Conservation (phyloP, 2,797 vertebrate genomes). For the Synaphobranchus kaupii region DNA sequence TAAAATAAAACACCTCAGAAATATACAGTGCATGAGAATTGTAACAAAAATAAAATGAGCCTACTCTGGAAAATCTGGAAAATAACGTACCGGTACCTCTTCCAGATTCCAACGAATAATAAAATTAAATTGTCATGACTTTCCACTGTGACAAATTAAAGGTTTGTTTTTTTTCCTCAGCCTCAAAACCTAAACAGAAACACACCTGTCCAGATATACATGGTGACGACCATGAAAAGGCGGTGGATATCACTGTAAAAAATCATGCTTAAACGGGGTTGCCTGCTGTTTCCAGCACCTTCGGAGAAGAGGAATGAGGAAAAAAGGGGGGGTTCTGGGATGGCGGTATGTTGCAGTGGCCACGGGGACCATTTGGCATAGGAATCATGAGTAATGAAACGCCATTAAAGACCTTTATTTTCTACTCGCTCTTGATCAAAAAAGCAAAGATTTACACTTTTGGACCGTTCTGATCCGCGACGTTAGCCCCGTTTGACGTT, state of each 20-base stretch:
- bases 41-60: not conserved
- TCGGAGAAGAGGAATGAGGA: not conserved
- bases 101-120: not conserved
- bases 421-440: slow-evolving; percentile 20
- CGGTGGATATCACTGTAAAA: not conserved
- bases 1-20: too few species aligned
- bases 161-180: not conserved
- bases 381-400: slow-evolving; percentile 27
- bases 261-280: not conserved
- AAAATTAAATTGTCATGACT: not conserved
- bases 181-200: not conserved
- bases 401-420: slow-evolving; percentile 25
- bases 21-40: not conserved
- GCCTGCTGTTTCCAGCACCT: slow-evolving; percentile 16
- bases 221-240: not conserved
- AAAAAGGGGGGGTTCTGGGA: not conserved
- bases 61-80: not conserved
- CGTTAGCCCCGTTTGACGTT: slow-evolving; percentile 5
- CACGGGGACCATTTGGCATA: slow-evolving; percentile 12
- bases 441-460: slow-evolving; percentile 17
- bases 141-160: not conserved
- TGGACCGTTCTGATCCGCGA: not conserved
- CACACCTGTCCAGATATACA: not conserved
- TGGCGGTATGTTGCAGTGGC: slow-evolving; percentile 4
- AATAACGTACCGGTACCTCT: not conserved